A percentile compares a stretch with the other conserved stretches of the same genome.
Evolutionary conservation across 2,113 vertebrate species (phyloP).

Genomic region (Rhadina sibilatrix): DNA sequence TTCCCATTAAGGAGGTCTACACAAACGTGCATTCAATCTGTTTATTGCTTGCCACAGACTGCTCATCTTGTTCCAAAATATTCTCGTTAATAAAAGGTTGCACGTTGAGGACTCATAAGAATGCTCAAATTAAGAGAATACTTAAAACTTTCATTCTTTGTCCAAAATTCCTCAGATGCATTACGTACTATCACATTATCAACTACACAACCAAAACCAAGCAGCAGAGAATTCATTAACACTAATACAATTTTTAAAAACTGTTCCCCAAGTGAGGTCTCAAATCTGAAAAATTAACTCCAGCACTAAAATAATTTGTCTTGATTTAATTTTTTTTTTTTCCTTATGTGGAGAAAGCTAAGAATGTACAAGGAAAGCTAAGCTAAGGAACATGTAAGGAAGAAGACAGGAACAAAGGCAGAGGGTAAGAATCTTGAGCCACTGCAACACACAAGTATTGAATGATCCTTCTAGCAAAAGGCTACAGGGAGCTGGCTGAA

Average conservation of each 20-base stretch:
- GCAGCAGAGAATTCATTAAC: background rate
- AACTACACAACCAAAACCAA: background rate
- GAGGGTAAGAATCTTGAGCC: background rate
- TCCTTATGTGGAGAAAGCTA: background rate
- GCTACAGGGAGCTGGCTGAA: background rate
- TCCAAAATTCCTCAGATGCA: slow-evolving; percentile 4
- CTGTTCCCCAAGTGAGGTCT: background rate
- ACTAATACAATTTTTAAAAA: background rate
- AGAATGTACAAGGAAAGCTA: background rate
- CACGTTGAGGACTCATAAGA: background rate
- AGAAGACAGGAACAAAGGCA: background rate
- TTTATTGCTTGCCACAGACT: background rate
- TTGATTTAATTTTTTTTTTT: background rate
- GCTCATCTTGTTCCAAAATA: slow-evolving; percentile 22
- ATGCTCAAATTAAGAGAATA: background rate
- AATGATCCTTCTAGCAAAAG: background rate
- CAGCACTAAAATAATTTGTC: background rate
- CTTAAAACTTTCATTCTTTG: background rate
- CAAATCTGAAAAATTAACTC: background rate
- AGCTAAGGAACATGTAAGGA: background rate
- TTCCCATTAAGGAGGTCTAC: background rate
- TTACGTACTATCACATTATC: background rate
- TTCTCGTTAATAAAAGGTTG: background rate
- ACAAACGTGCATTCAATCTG: background rate
- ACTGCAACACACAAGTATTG: background rate